Percentiles rank a stretch among this genome's conserved stretches.
Conservation (phyloP, 2,888 invertebrate genomes). For the Eutolmus rufibarbis region DNA sequence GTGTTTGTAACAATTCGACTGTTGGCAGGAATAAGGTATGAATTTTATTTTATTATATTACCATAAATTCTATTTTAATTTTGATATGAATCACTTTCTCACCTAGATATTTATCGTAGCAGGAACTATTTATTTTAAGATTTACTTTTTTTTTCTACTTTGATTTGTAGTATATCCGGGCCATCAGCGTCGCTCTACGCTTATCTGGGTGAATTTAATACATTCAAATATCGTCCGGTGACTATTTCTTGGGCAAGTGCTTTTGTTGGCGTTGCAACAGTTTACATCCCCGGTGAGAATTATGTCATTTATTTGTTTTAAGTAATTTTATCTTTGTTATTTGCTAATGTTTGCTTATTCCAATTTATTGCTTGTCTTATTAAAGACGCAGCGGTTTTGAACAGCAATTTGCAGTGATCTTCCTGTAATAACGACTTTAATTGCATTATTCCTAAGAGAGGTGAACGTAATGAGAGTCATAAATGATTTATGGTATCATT, state of each 20-base stretch:
- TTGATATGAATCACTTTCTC: neutral
- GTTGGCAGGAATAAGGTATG: constrained; percentile 66
- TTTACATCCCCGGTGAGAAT: constrained; percentile 56
- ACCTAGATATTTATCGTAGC: neutral
- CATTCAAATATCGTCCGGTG: constrained; percentile 56
- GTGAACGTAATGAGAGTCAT: neutral
- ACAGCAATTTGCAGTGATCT: neutral
- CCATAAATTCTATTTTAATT: neutral
- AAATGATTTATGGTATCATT: neutral
- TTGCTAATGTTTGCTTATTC: neutral
- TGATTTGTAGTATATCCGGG: constrained; percentile 58
- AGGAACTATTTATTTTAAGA: neutral
- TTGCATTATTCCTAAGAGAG: neutral
- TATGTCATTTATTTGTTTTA: neutral
- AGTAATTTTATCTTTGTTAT: constrained; percentile 24
- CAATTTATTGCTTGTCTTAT: neutral
- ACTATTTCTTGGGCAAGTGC: constrained; percentile 60
- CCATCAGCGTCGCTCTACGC: constrained; percentile 62
- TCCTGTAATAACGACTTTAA: neutral
- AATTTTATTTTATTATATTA: neutral
- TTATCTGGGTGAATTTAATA: constrained; percentile 63
- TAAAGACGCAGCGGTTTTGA: neutral
- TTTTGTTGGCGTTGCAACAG: constrained; percentile 59
- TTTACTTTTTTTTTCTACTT: neutral
- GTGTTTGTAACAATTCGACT: constrained; percentile 65